phyloP scores from a whole-genome alignment of 2,797 vertebrate genomes.

The Pelobates cultripes region DNA sequence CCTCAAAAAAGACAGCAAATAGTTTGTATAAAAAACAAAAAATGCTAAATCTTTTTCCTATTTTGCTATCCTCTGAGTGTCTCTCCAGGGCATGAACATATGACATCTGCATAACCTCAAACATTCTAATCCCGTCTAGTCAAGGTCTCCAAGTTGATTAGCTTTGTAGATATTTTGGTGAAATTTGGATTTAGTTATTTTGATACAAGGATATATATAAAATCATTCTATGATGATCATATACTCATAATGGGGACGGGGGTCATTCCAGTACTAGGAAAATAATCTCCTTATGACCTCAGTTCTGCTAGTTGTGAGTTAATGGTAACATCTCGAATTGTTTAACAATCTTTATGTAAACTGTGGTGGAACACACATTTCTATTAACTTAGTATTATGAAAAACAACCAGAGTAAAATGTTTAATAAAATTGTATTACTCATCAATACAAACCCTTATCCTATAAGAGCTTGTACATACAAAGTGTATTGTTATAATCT shows the following conservation, averaged over 20 bases:
- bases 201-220: slow-evolving; percentile 27
- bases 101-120: slow-evolving; percentile 50
- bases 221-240: slow-evolving; percentile 25
- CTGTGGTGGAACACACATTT: background rate
- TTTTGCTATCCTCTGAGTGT: slow-evolving; percentile 10
- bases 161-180: slow-evolving; percentile 26
- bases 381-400: background rate
- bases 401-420: background rate
- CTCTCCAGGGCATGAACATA: slow-evolving; percentile 23
- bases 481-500: too few species aligned
- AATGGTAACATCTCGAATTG: background rate
- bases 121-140: slow-evolving; percentile 49
- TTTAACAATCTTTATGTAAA: background rate
- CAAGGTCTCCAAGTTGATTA: slow-evolving; percentile 24
- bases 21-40: slow-evolving; percentile 17
- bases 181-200: slow-evolving; percentile 33
- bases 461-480: background rate
- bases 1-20: slow-evolving; percentile 29
- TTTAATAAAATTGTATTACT: background rate
- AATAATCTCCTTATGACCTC: slow-evolving; percentile 21
- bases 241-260: background rate
- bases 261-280: background rate
- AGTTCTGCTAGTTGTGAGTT: background rate
- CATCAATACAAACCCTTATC: background rate
- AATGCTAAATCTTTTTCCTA: background rate